A percentile compares a stretch with the other conserved stretches of the same genome.
Evolutionary conservation across 2,113 vertebrate genomes (phyloP).

Genomic region (Lucifuga dentata): DNA sequence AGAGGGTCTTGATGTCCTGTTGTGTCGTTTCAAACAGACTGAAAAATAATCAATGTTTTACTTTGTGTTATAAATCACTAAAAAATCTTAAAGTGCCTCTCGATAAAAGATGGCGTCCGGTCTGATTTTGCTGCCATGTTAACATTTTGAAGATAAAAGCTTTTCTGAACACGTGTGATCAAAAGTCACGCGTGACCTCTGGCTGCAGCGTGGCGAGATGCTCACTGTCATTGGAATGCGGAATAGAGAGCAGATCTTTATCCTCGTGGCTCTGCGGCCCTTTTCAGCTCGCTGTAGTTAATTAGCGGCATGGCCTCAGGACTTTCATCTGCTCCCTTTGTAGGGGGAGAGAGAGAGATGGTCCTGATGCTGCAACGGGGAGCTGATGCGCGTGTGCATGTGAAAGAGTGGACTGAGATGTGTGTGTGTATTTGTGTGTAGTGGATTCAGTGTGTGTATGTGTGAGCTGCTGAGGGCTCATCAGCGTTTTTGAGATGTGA

Average conservation of each 20-base stretch:
- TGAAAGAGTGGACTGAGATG: slow-evolving; percentile 4
- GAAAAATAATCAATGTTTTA: too few relatives aligned
- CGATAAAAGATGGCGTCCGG: too few relatives aligned
- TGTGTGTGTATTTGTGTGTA: slow-evolving; percentile 18
- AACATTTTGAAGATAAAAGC: neutral
- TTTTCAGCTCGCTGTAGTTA: slow-evolving; percentile 62
- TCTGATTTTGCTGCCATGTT: neutral
- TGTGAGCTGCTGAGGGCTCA: slow-evolving; percentile 10
- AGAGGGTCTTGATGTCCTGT: too few relatives aligned
- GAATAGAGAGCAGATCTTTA: slow-evolving; percentile 52
- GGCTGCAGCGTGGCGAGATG: slow-evolving; percentile 23
- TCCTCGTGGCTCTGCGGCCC: slow-evolving; percentile 28
- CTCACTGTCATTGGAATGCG: slow-evolving; percentile 46
- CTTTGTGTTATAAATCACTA: too few relatives aligned
- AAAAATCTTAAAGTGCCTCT: too few relatives aligned
- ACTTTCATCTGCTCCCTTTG: slow-evolving; percentile 55
- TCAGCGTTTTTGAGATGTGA: slow-evolving; percentile 22
- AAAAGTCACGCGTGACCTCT: slow-evolving; percentile 5
- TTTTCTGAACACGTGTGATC: slow-evolving; percentile 25
- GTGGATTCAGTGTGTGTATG: slow-evolving; percentile 7
- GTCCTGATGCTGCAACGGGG: slow-evolving; percentile 13
- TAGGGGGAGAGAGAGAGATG: slow-evolving; percentile 7
- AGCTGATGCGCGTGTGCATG: slow-evolving; percentile 41
- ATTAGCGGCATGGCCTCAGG: slow-evolving; percentile 67
- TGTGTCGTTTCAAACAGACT: too few relatives aligned